Evolutionary conservation across 2,888 invertebrate species (phyloP).

Genomic region (Dromius quadrimaculatus): DNA sequence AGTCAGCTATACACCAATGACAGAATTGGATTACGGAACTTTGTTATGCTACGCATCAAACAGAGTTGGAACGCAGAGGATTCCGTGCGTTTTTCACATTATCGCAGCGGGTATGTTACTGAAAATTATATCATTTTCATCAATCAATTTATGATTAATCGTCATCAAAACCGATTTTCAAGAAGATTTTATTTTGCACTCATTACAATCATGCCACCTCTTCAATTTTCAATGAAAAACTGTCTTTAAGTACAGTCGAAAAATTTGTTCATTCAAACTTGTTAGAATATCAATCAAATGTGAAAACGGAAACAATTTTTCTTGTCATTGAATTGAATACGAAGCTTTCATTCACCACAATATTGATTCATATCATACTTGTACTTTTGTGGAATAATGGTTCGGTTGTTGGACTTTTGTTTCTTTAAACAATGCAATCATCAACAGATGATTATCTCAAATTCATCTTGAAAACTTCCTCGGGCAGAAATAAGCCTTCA

Average conservation of each 20-base stretch:
- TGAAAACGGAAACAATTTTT: not conserved
- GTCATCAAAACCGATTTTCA: no score
- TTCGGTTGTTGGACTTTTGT: no score
- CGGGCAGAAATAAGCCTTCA: not conserved
- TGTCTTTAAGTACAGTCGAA: not conserved
- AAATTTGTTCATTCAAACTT: not conserved
- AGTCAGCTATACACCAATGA: constrained; percentile 89
- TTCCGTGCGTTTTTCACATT: constrained; percentile 91
- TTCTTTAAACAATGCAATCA: no score
- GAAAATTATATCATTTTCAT: not conserved
- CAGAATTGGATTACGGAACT: constrained; percentile 92
- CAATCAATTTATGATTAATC: not conserved
- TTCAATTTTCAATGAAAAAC: not conserved
- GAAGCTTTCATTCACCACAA: not conserved
- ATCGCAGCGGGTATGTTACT: constrained; percentile 85
- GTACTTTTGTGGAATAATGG: no score
- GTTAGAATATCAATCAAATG: not conserved
- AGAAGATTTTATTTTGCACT: not conserved
- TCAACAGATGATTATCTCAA: no score
- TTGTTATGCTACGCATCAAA: constrained; percentile 88
- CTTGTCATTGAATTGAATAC: not conserved
- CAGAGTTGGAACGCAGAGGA: constrained; percentile 84
- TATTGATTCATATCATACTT: no score
- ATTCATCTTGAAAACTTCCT: not conserved
- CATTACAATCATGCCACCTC: not conserved